A percentile compares a stretch with the other conserved stretches of the same genome.
Conservation (phyloP, 2,888 invertebrate species). For the Nephrotoma flavescens region DNA sequence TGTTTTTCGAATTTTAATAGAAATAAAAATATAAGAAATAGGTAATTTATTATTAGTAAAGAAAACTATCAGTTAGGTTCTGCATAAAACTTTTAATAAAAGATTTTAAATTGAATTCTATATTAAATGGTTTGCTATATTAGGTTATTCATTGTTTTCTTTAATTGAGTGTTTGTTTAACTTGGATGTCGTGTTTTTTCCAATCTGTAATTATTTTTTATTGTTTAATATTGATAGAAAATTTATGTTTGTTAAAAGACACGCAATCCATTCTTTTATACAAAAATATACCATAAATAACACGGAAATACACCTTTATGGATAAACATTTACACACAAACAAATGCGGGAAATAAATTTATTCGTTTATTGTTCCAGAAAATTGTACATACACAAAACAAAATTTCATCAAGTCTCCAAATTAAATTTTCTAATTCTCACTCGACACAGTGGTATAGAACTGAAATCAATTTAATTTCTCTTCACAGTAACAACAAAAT, state of each 20-base stretch:
- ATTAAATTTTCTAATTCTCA: neutral
- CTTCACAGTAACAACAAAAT: neutral
- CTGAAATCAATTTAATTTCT: neutral
- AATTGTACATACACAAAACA: neutral
- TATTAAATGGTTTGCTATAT: neutral
- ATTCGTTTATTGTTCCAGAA: neutral
- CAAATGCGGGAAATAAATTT: neutral
- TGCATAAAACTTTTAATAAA: neutral
- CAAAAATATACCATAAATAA: neutral
- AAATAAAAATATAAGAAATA: neutral
- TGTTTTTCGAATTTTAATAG: neutral
- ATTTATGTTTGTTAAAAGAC: neutral
- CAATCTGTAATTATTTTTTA: neutral
- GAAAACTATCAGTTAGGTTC: neutral
- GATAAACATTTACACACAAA: neutral
- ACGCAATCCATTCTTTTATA: neutral
- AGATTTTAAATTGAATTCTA: neutral
- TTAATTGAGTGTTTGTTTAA: neutral
- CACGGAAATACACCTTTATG: too few species aligned
- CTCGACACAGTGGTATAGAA: neutral
- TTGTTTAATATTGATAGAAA: neutral
- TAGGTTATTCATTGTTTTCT: neutral
- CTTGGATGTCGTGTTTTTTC: neutral
- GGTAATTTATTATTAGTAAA: neutral
- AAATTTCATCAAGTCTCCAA: neutral